Evolutionary conservation across 2,113 vertebrate genomes (phyloP).

Genomic region (Equus przewalskii): DNA sequence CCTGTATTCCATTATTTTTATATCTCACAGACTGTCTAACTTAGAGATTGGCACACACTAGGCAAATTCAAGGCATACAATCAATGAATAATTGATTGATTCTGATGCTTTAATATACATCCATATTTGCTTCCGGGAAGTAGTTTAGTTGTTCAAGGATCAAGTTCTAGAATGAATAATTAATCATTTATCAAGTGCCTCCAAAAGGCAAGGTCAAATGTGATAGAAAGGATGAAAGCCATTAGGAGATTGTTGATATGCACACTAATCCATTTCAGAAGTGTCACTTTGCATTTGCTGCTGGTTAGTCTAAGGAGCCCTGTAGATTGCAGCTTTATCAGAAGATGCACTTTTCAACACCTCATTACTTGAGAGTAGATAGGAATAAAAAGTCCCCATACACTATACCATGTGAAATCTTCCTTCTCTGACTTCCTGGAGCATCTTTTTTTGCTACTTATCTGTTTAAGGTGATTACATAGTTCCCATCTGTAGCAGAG

Average conservation of each 20-base stretch:
- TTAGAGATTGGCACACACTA: slow-evolving; percentile 48
- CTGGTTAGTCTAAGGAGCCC: slow-evolving; percentile 54
- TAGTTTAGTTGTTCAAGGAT: slow-evolving; percentile 82
- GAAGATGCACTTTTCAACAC: slow-evolving; percentile 74
- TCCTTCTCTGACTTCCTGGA: background rate
- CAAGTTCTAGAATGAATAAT: slow-evolving; percentile 83
- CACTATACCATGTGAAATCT: background rate
- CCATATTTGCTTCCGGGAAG: slow-evolving; percentile 84
- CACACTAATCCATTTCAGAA: slow-evolving; percentile 75
- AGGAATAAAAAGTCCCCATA: background rate
- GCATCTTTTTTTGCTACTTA: background rate
- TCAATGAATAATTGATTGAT: slow-evolving; percentile 82
- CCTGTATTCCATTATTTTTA: slow-evolving; percentile 59
- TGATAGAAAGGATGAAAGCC: slow-evolving; percentile 81
- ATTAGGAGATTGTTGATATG: slow-evolving; percentile 82
- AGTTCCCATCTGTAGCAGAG: background rate
- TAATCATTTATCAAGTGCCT: slow-evolving; percentile 82
- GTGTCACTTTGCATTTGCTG: slow-evolving; percentile 80
- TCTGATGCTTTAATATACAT: slow-evolving; percentile 79
- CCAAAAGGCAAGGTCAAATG: slow-evolving; percentile 82
- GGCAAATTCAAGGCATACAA: slow-evolving; percentile 69
- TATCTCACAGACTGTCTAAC: slow-evolving; percentile 32
- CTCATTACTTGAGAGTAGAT: background rate
- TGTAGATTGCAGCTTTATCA: slow-evolving; percentile 57
- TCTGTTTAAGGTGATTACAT: background rate